phyloP scores from a whole-genome alignment of 1,140 invertebrate species.

The Whitmania pigra region DNA sequence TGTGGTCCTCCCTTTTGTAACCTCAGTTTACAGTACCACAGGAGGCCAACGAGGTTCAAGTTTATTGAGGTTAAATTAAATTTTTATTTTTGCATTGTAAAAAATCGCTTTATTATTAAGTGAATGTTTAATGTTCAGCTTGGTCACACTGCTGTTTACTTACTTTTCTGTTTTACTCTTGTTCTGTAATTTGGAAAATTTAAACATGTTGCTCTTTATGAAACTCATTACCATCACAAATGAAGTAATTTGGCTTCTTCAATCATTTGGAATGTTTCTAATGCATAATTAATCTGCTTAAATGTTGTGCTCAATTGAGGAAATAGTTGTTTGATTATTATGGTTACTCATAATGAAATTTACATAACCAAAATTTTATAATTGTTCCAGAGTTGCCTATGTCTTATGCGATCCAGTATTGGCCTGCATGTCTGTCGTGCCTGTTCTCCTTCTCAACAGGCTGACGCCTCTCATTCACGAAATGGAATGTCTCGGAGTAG shows the following conservation, averaged over 20 bases:
- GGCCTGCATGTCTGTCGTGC: constrained; percentile 20
- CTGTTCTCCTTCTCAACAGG: constrained; percentile 20
- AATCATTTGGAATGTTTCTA: too few relatives aligned
- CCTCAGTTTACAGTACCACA: constrained; percentile 23
- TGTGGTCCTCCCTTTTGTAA: constrained; percentile 21
- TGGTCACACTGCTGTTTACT: not conserved
- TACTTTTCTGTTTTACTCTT: not conserved
- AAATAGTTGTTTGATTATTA: too few relatives aligned
- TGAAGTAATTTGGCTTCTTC: too few relatives aligned
- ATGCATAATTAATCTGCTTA: too few relatives aligned
- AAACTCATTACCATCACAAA: too few relatives aligned
- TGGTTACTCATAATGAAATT: not conserved
- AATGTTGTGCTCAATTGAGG: too few relatives aligned
- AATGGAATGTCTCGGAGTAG: constrained; percentile 9
- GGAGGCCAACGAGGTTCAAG: constrained; percentile 19
- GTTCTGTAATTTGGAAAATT: not conserved
- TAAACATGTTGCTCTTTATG: not conserved
- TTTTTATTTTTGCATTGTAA: not conserved
- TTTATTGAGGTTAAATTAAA: constrained; percentile 17
- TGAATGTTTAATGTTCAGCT: too few relatives aligned
- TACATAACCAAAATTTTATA: not conserved
- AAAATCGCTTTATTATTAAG: too few relatives aligned
- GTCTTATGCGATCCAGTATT: constrained; percentile 24
- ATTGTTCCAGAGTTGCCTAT: constrained; percentile 21
- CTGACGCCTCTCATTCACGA: constrained; percentile 13